Conservation (phyloP, 2,113 vertebrate species). For the Abramis brama region DNA sequence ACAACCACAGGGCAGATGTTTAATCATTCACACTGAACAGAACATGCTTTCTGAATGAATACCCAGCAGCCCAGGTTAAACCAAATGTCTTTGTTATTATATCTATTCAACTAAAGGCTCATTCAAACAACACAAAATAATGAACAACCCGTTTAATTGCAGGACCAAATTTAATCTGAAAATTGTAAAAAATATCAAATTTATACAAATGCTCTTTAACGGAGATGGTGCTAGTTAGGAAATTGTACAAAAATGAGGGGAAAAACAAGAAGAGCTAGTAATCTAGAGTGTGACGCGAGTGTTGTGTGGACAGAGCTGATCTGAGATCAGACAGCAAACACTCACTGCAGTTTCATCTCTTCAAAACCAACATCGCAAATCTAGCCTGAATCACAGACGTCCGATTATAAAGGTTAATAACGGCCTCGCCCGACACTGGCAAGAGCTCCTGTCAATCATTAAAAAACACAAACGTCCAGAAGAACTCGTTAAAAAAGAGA, state of each 20-base stretch:
- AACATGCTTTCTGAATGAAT: too few species aligned
- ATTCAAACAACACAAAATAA: neutral
- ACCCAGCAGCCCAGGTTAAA: too few species aligned
- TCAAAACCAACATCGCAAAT: conserved; percentile 74
- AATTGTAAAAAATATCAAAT: conserved; percentile 86
- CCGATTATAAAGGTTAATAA: conserved; percentile 62
- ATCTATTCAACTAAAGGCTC: neutral
- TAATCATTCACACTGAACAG: too few species aligned
- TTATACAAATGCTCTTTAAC: conserved; percentile 98
- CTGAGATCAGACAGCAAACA: neutral
- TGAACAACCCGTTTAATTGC: conserved; percentile 76
- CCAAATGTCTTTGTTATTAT: neutral
- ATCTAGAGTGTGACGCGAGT: too few species aligned
- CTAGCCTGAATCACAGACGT: conserved; percentile 30
- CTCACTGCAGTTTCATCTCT: conserved; percentile 70
- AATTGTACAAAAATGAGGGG: conserved; percentile 90
- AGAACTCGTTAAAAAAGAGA: conserved; percentile 1
- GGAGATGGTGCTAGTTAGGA: conserved; percentile 89
- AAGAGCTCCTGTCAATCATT: neutral
- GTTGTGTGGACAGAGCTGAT: neutral
- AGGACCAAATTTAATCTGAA: conserved; percentile 98
- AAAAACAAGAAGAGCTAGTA: conserved; percentile 24
- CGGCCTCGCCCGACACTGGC: neutral
- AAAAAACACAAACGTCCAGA: conserved; percentile 15
- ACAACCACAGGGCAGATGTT: too few species aligned